Conservation (phyloP, 2,888 invertebrate species). For the Drosophila formosana region DNA sequence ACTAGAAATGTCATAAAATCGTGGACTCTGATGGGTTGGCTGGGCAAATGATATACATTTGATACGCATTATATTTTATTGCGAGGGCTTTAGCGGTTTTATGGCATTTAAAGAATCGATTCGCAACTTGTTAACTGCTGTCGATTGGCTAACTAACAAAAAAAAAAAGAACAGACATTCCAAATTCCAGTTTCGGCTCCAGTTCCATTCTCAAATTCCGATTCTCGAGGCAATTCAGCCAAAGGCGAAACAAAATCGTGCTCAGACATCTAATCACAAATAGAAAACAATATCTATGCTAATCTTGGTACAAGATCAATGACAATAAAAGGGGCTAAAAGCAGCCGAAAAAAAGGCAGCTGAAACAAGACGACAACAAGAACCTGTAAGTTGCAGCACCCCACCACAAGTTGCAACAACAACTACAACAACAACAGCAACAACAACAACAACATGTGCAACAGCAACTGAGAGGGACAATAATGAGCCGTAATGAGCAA, state of each 20-base stretch:
- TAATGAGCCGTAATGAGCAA: slow-evolving; percentile 77
- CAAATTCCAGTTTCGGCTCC: slow-evolving; percentile 53
- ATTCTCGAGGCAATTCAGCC: slow-evolving; percentile 35
- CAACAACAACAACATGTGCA: slow-evolving; percentile 4
- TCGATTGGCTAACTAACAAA: slow-evolving; percentile 4
- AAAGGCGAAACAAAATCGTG: slow-evolving; percentile 68
- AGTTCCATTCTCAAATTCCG: slow-evolving; percentile 27
- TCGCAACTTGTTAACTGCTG: slow-evolving; percentile 34
- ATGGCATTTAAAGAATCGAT: slow-evolving; percentile 32
- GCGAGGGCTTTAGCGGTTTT: slow-evolving; percentile 15
- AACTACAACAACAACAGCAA: slow-evolving; percentile 12
- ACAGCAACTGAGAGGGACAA: slow-evolving; percentile 47
- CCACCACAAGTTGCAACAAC: slow-evolving; percentile 47
- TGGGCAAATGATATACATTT: slow-evolving; percentile 49
- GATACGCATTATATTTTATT: slow-evolving; percentile 54
- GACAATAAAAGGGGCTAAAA: slow-evolving; percentile 73
- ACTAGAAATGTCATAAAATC: slow-evolving; percentile 28
- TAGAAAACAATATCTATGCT: slow-evolving; percentile 81
- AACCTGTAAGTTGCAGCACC: slow-evolving; percentile 76
- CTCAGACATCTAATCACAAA: slow-evolving; percentile 77
- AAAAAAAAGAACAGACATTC: slow-evolving; percentile 21
- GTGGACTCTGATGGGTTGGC: slow-evolving; percentile 36
- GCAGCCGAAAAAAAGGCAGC: slow-evolving; percentile 15
- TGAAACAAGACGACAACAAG: slow-evolving; percentile 36
- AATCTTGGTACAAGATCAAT: slow-evolving; percentile 79